Evolutionary conservation across 2,113 vertebrate species (phyloP).

Genomic region (Struthidea cinerea): DNA sequence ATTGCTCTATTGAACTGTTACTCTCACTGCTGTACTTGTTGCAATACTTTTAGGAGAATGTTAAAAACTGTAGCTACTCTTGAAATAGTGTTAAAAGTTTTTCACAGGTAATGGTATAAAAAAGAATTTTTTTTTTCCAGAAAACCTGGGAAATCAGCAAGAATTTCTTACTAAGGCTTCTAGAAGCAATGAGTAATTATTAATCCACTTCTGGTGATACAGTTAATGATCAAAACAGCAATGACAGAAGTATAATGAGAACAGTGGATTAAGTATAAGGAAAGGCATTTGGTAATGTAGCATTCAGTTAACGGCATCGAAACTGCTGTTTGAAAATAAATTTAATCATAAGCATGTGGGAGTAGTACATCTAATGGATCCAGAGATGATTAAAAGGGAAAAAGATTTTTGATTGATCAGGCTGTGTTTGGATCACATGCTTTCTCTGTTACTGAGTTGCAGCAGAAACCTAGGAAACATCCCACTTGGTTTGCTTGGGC

Average conservation of each 20-base stretch:
- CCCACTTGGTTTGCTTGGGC: not conserved
- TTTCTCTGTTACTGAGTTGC: not conserved
- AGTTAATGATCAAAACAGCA: slow-evolving; percentile 57
- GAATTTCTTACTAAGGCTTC: not conserved
- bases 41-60: not conserved
- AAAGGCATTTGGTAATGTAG: not conserved
- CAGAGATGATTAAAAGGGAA: not conserved
- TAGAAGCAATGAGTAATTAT: slow-evolving; percentile 34
- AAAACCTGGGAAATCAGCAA: not conserved
- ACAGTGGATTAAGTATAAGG: slow-evolving; percentile 15
- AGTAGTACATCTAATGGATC: not conserved
- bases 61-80: not conserved
- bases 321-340: slow-evolving; percentile 9
- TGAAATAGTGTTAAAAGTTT: not conserved
- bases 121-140: not conserved
- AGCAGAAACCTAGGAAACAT: not conserved
- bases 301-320: not conserved
- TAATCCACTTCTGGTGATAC: slow-evolving; percentile 34
- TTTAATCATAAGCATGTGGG: not conserved
- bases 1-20: not conserved
- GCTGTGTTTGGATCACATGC: not conserved
- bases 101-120: not conserved
- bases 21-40: not conserved
- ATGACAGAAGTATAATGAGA: slow-evolving; percentile 12
- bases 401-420: not conserved